A percentile compares a stretch with the other conserved stretches of the same genome.
Evolutionary conservation across 2,888 invertebrate genomes (phyloP).

Genomic region (Cerastis leucographa): DNA sequence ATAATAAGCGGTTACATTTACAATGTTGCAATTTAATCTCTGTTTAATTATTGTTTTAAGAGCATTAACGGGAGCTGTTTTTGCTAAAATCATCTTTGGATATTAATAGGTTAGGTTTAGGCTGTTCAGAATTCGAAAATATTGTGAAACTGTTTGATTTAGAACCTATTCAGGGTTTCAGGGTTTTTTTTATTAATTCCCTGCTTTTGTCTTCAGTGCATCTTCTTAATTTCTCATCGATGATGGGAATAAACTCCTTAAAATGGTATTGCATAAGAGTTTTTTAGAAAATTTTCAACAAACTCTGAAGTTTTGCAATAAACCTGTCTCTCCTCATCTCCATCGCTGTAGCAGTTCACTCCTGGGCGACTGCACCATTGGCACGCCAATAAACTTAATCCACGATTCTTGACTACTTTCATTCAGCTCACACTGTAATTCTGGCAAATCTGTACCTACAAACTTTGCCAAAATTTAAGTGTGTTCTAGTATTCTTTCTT

Average conservation of each 20-base stretch:
- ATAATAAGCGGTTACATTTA: conserved; percentile 79
- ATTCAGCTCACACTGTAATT: neutral
- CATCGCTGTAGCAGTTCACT: neutral
- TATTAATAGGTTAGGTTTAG: conserved; percentile 59
- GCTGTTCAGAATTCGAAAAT: conserved; percentile 30
- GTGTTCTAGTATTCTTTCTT: neutral
- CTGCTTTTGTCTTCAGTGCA: neutral
- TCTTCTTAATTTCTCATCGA: neutral
- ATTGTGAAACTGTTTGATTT: conserved; percentile 14
- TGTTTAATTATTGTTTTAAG: conserved; percentile 70
- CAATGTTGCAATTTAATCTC: conserved; percentile 79
- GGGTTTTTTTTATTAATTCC: neutral
- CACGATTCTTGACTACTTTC: neutral
- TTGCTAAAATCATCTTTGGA: conserved; percentile 56
- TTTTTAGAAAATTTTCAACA: neutral
- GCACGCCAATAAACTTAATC: neutral
- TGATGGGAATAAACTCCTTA: neutral
- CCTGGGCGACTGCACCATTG: neutral
- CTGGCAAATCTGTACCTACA: neutral
- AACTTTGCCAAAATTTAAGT: neutral
- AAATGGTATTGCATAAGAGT: neutral
- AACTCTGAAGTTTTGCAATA: neutral
- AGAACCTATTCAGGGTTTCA: neutral
- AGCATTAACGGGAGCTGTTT: conserved; percentile 80
- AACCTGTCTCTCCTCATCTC: neutral